These are phyloP conservation scores for Pycnomerus fuliginosus DNA, from an alignment of 2,888 invertebrate species.

Conservation along the genomic window DNA sequence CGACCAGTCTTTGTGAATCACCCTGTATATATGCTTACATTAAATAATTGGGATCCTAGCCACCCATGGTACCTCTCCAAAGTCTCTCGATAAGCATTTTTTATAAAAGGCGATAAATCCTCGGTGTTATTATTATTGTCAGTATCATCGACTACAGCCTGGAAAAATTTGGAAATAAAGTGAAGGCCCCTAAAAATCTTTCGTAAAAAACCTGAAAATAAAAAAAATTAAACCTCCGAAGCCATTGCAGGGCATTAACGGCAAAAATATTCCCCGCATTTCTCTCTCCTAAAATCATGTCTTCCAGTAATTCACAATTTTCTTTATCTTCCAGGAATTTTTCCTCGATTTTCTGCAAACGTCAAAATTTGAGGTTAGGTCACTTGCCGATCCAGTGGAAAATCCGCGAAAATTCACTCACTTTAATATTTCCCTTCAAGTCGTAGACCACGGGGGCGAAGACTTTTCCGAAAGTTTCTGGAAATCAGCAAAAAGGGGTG, in stretches of 20 bases:
- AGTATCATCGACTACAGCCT: constrained; percentile 57
- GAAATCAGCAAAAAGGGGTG: background rate
- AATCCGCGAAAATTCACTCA: constrained; percentile 50
- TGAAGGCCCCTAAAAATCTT: constrained; percentile 59
- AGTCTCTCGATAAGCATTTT: constrained; percentile 67
- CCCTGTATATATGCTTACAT: constrained; percentile 55
- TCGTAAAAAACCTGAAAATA: constrained; percentile 59
- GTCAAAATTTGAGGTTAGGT: constrained; percentile 16
- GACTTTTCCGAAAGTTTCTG: constrained; percentile 62
- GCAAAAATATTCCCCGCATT: constrained; percentile 56
- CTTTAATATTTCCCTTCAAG: constrained; percentile 75
- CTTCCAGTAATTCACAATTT: constrained; percentile 63
- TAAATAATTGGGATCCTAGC: constrained; percentile 72
- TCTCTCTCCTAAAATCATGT: constrained; percentile 66
- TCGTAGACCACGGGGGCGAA: constrained; percentile 75
- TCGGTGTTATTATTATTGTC: constrained; percentile 53
- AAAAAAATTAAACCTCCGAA: no score
- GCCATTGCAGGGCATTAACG: constrained; percentile 70
- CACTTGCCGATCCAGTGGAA: constrained; percentile 62
- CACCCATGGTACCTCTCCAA: constrained; percentile 75
- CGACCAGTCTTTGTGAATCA: no score
- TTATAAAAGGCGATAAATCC: constrained; percentile 63
- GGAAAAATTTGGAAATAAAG: constrained; percentile 62
- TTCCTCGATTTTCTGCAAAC: constrained; percentile 59
- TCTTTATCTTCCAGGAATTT: constrained; percentile 57